phyloP scores from a whole-genome alignment of 2,888 invertebrate species.

The Tiphia femorata region DNA sequence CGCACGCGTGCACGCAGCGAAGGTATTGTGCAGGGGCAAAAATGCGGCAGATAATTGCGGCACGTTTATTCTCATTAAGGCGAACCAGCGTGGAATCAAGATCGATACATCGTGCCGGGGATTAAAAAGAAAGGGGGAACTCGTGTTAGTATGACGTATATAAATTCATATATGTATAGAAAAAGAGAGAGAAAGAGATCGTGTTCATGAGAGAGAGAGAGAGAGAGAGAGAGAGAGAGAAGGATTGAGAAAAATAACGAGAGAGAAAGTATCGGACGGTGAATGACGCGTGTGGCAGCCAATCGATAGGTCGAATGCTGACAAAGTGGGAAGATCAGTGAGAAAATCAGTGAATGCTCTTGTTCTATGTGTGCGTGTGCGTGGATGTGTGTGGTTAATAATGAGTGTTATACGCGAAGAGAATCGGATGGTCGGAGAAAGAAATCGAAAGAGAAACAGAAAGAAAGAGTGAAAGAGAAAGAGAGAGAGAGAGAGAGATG shows the following conservation, averaged over 20 bases:
- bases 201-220: too few relatives aligned
- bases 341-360: constrained; percentile 14
- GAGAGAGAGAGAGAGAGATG: constrained; percentile 50
- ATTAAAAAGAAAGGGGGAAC: neutral
- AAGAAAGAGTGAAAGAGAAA: constrained; percentile 5
- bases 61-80: too few relatives aligned
- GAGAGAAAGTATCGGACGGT: too few relatives aligned
- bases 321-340: too few relatives aligned
- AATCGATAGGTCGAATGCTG: constrained; percentile 22
- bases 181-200: constrained; percentile 17
- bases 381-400: constrained; percentile 1
- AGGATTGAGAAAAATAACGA: too few relatives aligned
- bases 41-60: too few relatives aligned
- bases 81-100: too few relatives aligned
- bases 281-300: neutral
- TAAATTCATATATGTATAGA: constrained; percentile 11
- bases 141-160: constrained; percentile 20
- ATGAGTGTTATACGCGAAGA: neutral
- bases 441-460: neutral
- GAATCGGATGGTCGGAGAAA: too few relatives aligned
- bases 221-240: too few relatives aligned
- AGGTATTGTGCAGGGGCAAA: too few relatives aligned
- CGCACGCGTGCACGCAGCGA: too few relatives aligned
- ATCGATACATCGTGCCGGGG: neutral
- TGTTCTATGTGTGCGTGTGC: neutral